Evolutionary conservation across 2,113 vertebrate species (phyloP), one percentile per base, ranked within the genome.

Genomic region (Psammodynastes pulverulentus): DNA sequence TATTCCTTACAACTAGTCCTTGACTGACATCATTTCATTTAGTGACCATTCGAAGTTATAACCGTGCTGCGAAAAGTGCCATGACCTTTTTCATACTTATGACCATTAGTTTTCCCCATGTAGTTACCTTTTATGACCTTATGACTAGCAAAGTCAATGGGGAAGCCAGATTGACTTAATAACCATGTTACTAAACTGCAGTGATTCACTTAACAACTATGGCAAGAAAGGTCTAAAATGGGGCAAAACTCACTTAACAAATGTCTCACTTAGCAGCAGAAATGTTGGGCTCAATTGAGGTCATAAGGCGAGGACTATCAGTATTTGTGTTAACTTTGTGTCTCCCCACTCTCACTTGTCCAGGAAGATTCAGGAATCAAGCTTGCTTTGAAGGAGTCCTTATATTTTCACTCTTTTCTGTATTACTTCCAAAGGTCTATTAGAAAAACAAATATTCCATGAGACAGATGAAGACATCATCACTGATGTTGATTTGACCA

Each of bases 381-480:
- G 67, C 2, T 79, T 79, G 15, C 67, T 39, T 79, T 39, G 67
- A 79, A 79, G 67, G 34, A 39, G 67, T 1, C n/a, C 17, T 19
- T 79, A 79, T 79, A 19, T 17, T 12, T 9, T 91, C 92, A 93
- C 26, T 3, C 0, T 92, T 95, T 56, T 92, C 84, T 91, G 90
- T 94, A 91, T 15, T 92, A 48, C 87, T 94, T 94, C 93, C 94
- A 26, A 94, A 99, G 99, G 98, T 96, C 98, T 99, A 15, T 91
- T 99, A 97, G 99, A 98, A 96, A 97, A 98, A 0, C 98, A 98
- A 92, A 96, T 98, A 0, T 91, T 99, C 24, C 97, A 97, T 54
- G 98, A 98, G 97, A 96, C 97, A 87, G 98, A 99, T 92, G 98
- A 99, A 96, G 98, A 99, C 15, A 87, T 97, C 9, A 97, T 96